Evolutionary conservation across 2,113 vertebrate genomes (phyloP), one percentile per base, ranked within the genome.

Genomic region (Coracopsis vasa): DNA sequence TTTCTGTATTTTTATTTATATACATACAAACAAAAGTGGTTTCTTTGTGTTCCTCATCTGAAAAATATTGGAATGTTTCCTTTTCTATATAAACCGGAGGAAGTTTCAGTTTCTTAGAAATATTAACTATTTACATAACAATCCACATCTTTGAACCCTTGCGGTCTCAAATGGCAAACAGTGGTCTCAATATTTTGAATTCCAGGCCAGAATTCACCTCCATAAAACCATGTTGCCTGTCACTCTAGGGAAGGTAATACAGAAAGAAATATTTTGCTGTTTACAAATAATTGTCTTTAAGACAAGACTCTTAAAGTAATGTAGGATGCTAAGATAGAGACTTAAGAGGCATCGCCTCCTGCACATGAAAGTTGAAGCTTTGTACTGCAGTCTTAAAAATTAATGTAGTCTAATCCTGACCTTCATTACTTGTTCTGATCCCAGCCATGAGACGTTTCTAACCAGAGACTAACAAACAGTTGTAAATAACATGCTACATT

Each of bases 401-500:
- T 11, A 88, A 80, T 54, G 48, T 61, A 58, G 90, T 96, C 96
- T 90, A 65, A 6, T 75, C 61, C 31, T 92, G 89, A 96, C 90
- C 93, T 92, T 90, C 84, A 62, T 39, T 4, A 2, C 45, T 79
- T 95, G 25, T 50, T 93, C 70, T 92, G 53, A 85, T 85, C 53
- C 44, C 74, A 88, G 48, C 24, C 31, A 39, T 81, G 69, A 81
- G 86, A 53, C 53, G 73, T 85, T 96, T 87, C 62, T 53, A 90
- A 92, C 81, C 29, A 80, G 78, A 80, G 15, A 91, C 53, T 66
- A 44, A 50, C 37, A 79, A 41, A 50, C 37, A 80, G 66, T 44
- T 2, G 13, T 92, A 95, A 92, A 94, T 89, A 87, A 89, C 69
- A 29, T 82, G 87, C 18, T 90, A 82, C 37, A 65, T 90, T 96